phyloP scores from a whole-genome alignment of 2,888 invertebrate species.

The Eilema depressum region DNA sequence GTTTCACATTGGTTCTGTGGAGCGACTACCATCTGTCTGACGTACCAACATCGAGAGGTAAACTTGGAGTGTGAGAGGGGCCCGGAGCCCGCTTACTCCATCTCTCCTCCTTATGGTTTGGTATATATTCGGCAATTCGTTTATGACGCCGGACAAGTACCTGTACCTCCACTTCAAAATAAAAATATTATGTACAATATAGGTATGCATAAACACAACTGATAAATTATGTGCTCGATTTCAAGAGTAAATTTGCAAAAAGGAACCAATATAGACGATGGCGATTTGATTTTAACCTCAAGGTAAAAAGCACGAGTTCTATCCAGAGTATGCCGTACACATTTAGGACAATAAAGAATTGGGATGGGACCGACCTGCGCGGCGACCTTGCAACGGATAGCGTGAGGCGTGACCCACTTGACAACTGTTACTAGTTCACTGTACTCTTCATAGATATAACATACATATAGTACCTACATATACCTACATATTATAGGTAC shows the following conservation, averaged over 20 bases:
- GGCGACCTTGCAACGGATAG: constrained; percentile 51
- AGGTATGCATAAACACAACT: no score
- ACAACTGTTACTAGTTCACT: constrained; percentile 25
- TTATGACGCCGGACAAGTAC: no score
- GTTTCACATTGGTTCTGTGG: no score
- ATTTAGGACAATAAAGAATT: constrained; percentile 61
- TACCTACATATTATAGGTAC: no score
- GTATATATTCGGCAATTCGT: no score
- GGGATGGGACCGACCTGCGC: constrained; percentile 61
- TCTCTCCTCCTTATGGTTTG: no score
- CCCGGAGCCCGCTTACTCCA: not conserved
- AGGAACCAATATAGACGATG: no score
- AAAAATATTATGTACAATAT: no score
- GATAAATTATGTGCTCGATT: no score
- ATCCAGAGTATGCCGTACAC: constrained; percentile 1
- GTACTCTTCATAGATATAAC: not conserved
- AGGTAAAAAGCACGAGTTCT: not conserved
- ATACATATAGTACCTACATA: no score
- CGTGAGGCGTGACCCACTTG: constrained; percentile 32
- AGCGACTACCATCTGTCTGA: not conserved
- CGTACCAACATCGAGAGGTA: not conserved
- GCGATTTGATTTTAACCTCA: not conserved
- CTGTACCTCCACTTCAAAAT: no score
- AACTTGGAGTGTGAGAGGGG: not conserved
- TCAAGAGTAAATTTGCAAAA: no score